Conservation (phyloP, 1,140 invertebrate species). For the Doryteuthis pealeii region DNA sequence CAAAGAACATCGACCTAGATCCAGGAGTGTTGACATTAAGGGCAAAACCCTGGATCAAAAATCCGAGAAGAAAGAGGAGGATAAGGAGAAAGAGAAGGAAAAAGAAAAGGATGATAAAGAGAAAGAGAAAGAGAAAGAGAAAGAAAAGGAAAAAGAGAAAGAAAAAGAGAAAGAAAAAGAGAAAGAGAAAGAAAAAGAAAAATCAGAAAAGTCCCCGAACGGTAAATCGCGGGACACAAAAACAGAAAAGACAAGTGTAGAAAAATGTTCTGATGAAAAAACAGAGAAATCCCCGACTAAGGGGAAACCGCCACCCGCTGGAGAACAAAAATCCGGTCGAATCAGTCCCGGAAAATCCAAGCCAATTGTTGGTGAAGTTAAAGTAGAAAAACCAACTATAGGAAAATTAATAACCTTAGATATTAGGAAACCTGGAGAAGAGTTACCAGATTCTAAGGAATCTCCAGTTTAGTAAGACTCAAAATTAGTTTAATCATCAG, state of each 20-base stretch:
- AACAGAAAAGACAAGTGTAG: slow-evolving; percentile 6
- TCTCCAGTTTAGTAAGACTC: background rate
- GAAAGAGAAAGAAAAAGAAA: background rate
- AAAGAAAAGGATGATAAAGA: background rate
- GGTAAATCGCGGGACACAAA: background rate
- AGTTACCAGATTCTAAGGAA: slow-evolving; percentile 2
- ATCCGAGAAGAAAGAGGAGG: background rate
- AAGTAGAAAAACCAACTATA: slow-evolving; percentile 10
- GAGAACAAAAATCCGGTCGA: background rate
- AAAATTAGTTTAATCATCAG: background rate
- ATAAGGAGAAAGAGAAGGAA: background rate
- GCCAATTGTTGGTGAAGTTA: slow-evolving; percentile 2
- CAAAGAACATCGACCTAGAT: slow-evolving; percentile 7
- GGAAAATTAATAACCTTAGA: slow-evolving; percentile 11
- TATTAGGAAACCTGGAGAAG: slow-evolving; percentile 8
- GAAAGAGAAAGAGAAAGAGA: background rate
- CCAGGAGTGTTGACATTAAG: slow-evolving; percentile 3
- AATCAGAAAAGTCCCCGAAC: background rate
- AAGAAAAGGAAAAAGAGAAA: background rate
- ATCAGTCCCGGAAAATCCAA: slow-evolving; percentile 3
- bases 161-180: background rate
- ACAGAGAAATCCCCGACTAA: background rate
- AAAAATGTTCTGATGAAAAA: slow-evolving; percentile 9
- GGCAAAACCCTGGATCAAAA: slow-evolving; percentile 2
- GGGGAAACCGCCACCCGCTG: background rate